phyloP scores from a whole-genome alignment of 1,140 invertebrate genomes.

The Sycophila sp. region DNA sequence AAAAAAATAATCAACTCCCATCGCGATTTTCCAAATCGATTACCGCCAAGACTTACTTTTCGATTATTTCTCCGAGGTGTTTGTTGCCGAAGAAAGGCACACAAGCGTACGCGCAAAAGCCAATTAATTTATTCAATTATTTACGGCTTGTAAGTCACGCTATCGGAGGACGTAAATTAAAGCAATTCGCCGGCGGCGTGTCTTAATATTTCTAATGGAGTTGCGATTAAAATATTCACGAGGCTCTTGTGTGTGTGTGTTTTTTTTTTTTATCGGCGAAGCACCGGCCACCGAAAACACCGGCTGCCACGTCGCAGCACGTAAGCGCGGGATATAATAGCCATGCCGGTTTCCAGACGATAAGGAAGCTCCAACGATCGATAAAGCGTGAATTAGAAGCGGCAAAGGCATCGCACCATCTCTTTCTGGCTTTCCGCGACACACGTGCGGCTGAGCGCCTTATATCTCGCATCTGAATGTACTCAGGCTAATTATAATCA shows the following conservation, averaged over 20 bases:
- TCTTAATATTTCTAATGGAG: background rate
- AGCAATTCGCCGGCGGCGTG: background rate
- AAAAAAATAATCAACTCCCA: too few species aligned
- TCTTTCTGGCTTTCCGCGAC: constrained; percentile 37
- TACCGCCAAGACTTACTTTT: too few species aligned
- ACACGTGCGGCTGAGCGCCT: constrained; percentile 34
- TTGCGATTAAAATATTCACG: background rate
- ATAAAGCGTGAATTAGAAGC: constrained; percentile 38
- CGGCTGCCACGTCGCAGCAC: too few species aligned
- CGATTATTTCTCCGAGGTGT: too few species aligned
- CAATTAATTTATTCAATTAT: too few species aligned
- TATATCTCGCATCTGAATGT: constrained; percentile 61
- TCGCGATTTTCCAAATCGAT: too few species aligned
- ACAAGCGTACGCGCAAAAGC: too few species aligned
- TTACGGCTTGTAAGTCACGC: too few species aligned
- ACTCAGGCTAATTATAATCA: constrained; percentile 69
- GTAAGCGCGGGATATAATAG: too few species aligned
- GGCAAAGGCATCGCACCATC: constrained; percentile 13
- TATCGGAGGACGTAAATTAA: too few species aligned
- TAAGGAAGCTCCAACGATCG: constrained; percentile 32
- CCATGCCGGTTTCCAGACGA: constrained; percentile 16
- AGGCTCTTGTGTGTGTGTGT: too few species aligned
- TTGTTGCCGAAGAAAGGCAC: too few species aligned
- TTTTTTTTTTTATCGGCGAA: background rate
- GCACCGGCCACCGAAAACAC: background rate